Base-by-base conservation (phyloP, 2,113 vertebrate species). In the Prionailurus bengalensis region DNA sequence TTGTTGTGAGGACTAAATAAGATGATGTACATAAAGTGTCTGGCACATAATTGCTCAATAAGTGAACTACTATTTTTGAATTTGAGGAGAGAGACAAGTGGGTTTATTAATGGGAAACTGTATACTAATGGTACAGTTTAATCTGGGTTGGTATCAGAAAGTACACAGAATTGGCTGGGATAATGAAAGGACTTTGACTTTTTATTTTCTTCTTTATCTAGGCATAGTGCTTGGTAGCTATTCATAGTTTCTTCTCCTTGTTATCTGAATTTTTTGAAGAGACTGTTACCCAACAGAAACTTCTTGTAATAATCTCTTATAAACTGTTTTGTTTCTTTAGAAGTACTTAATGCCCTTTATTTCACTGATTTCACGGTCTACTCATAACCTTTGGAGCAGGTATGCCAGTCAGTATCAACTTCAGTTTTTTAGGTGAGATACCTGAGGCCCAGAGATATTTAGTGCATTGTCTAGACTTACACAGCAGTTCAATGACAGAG, bases 171-270 rank as follows among this genome's bases (percentile, higher is more conserved):
- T 88, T 39, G 15, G 9, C 65, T 91, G 4, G 51, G 23, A 88
- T 76, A 93, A 89, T 94, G 4, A 93, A 95, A 91, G 11, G 31
- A 71, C 25, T 85, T 87, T 61, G 33, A 94, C 31, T 39, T 68
- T 61, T 91, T 93, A 92, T 95, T 91, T 97, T 92, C 84, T 93
- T 33, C 27, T 79, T 93, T 86, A 85, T 68, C 31, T 93, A 89
- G 12, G 31, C 19, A 51, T 68, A 79, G 45, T 79, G 55, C 29
- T 97, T 68, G 1, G 48, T 89, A 90, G 74, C 86, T 92, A 87
- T 31, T 91, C 53, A 89, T 48, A 79, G 15, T 92, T 88, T 96
- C 48, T 93, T 65, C 48, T 96, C 36, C 53, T 83, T 58, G 29
- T 91, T 78, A 70, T 90, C 29, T 76, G 27, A 80, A 39, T 76